phyloP scores from a whole-genome alignment of 2,113 vertebrate species.

The Tachycineta bicolor region DNA sequence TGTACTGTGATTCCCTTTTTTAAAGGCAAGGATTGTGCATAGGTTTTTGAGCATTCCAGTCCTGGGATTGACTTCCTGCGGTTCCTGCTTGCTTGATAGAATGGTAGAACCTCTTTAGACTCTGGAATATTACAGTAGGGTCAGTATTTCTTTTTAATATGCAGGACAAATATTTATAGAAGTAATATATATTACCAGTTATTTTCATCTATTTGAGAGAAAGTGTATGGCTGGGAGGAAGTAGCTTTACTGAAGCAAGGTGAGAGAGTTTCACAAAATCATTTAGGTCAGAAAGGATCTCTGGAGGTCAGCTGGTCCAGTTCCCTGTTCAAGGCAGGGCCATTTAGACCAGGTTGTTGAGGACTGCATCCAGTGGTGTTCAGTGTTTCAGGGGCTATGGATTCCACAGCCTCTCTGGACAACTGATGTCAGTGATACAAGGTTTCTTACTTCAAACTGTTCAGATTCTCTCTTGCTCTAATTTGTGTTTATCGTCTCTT shows the following conservation, averaged over 20 bases:
- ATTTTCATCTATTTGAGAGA: background rate
- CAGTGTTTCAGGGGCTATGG: background rate
- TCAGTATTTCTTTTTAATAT: background rate
- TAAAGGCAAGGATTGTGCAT: background rate
- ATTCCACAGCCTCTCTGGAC: background rate
- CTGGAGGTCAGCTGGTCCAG: background rate
- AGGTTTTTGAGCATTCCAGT: background rate
- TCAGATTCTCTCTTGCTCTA: background rate
- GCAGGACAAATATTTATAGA: background rate
- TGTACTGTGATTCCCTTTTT: background rate
- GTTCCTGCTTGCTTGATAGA: background rate
- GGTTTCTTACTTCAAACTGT: background rate
- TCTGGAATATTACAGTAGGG: background rate
- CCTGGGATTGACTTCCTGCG: background rate
- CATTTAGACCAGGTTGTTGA: background rate
- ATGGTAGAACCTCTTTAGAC: background rate
- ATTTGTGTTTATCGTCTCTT: background rate
- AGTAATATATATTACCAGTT: background rate
- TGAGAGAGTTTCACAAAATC: background rate
- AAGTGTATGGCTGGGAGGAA: background rate
- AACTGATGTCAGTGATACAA: background rate
- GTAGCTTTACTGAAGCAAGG: background rate
- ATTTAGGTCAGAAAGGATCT: background rate
- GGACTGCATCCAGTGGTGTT: background rate
- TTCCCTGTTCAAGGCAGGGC: background rate